Conservation (phyloP, 2,113 vertebrate genomes). For the Neomonachus schauinslandi region DNA sequence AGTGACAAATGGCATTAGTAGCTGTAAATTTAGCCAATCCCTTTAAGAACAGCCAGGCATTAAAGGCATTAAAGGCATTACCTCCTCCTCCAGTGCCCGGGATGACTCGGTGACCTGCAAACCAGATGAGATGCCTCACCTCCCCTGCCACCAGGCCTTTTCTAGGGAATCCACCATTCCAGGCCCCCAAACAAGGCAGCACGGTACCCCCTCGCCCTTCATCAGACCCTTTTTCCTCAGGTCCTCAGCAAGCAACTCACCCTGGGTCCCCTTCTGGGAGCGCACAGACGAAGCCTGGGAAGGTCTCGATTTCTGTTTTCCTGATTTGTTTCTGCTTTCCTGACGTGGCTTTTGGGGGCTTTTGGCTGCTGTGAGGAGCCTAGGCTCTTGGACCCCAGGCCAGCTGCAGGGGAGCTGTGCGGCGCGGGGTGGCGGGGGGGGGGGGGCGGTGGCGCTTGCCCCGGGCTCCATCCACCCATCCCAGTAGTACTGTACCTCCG, state of each 20-base stretch:
- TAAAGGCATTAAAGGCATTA: conserved; percentile 56
- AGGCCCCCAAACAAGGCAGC: background rate
- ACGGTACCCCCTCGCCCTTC: background rate
- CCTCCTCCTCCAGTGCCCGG: background rate
- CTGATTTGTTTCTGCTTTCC: background rate
- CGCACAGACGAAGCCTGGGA: background rate
- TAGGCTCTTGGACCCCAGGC: background rate
- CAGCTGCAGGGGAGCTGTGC: background rate
- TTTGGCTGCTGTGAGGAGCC: background rate
- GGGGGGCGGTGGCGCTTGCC: background rate
- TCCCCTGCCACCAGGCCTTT: background rate
- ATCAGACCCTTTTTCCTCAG: background rate
- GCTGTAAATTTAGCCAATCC: conserved; percentile 70
- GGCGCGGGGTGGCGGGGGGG: background rate
- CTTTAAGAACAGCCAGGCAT: conserved; percentile 67
- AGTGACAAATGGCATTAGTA: conserved; percentile 66
- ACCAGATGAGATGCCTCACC: background rate
- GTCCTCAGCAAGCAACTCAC: background rate
- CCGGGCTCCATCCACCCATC: accelerated
- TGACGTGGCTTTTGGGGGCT: background rate
- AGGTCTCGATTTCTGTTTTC: background rate
- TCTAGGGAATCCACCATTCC: background rate
- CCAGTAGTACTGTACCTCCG: background rate
- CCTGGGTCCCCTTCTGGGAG: background rate
- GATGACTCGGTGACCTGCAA: conserved; percentile 29